A percentile compares a stretch with the other conserved stretches of the same genome.
phyloP scores from a whole-genome alignment of 2,797 vertebrate genomes.

The Gymnothorax javanicus region DNA sequence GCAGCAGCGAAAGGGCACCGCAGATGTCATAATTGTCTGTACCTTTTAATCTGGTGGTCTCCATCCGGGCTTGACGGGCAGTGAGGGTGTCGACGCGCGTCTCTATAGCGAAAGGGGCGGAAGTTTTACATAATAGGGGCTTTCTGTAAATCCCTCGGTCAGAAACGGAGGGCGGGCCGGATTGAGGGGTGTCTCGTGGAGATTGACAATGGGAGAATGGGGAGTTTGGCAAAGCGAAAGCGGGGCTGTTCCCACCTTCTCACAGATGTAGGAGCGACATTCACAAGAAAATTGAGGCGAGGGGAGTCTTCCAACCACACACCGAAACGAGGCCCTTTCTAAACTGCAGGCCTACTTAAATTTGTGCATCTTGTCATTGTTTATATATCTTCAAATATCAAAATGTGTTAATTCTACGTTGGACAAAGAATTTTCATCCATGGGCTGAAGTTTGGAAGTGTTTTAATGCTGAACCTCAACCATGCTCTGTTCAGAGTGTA shows the following conservation, averaged over 20 bases:
- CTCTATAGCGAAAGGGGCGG: neutral
- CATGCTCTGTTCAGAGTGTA: neutral
- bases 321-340: neutral
- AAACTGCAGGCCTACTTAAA: neutral
- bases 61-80: neutral
- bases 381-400: too few relatives aligned
- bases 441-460: neutral
- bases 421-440: neutral
- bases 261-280: neutral
- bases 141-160: slow-evolving; percentile 10
- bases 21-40: slow-evolving; percentile 9
- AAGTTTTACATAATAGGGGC: neutral
- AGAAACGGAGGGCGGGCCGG: neutral
- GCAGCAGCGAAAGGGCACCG: neutral
- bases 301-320: neutral
- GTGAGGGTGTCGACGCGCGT: neutral
- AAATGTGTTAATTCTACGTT: too few relatives aligned
- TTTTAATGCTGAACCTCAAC: neutral
- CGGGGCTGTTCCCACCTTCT: neutral
- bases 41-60: neutral
- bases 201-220: neutral
- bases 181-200: neutral
- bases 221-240: neutral
- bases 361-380: too few relatives aligned
- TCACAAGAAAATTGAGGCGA: neutral